These are phyloP conservation scores for Damaliscus lunatus DNA, from an alignment of 2,113 vertebrate genomes.

Conservation along the genomic window DNA sequence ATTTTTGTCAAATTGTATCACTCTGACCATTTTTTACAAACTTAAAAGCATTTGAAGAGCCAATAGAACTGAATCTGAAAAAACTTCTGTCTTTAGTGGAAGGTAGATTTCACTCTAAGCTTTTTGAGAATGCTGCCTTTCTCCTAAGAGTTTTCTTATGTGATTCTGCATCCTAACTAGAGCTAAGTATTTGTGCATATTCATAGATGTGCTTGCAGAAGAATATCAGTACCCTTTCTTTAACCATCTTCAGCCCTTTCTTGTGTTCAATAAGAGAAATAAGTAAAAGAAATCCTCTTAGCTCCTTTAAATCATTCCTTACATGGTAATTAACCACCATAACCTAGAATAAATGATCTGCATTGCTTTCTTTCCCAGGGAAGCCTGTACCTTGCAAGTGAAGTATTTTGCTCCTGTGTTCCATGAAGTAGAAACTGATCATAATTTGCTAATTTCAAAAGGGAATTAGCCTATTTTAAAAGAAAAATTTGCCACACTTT, in stretches of 20 bases:
- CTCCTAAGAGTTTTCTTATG: neutral
- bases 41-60: neutral
- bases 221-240: neutral
- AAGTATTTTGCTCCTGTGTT: neutral
- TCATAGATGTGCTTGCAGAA: neutral
- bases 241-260: neutral
- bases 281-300: neutral
- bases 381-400: neutral
- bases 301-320: neutral
- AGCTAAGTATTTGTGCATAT: neutral
- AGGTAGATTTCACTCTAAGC: neutral
- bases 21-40: neutral
- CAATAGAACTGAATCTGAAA: neutral
- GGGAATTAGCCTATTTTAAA: neutral
- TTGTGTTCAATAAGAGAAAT: neutral
- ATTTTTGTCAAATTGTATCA: neutral
- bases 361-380: neutral
- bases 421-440: conserved; percentile 8
- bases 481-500: neutral
- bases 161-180: neutral
- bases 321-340: neutral
- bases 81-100: neutral
- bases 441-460: conserved; percentile 24
- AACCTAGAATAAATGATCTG: neutral
- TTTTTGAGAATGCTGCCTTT: neutral